A percentile compares a stretch with the other conserved stretches of the same genome.
Evolutionary conservation across 2,888 invertebrate genomes (phyloP).

Genomic region (Epiblema foenella): DNA sequence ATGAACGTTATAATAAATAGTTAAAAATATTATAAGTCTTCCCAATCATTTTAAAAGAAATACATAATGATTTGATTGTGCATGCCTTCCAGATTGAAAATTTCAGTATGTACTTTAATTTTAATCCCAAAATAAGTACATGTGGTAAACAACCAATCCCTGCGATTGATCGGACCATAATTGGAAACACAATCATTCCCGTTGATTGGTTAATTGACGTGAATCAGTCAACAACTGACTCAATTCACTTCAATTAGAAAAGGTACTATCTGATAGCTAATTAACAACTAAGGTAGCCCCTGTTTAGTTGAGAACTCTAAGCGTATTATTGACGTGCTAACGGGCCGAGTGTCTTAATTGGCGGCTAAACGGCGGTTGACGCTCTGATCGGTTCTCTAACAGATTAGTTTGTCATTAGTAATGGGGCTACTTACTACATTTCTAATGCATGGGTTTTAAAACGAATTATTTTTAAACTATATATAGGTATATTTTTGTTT

Average conservation of each 20-base stretch:
- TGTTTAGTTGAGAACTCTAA: not conserved
- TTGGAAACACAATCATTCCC: slow-evolving; percentile 43
- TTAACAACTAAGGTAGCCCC: not conserved
- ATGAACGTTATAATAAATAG: not conserved
- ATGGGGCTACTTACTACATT: slow-evolving; percentile 21
- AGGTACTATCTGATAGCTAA: not conserved
- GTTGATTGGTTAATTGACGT: slow-evolving; percentile 63
- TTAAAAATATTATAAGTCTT: too few relatives aligned
- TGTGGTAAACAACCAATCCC: slow-evolving; percentile 21
- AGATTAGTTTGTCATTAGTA: slow-evolving; percentile 29
- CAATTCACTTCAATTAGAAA: not conserved
- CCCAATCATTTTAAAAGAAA: too few relatives aligned
- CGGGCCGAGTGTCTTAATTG: slow-evolving; percentile 36
- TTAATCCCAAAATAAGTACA: not conserved
- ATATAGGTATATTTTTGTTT: too few relatives aligned
- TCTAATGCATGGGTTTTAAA: slow-evolving; percentile 16
- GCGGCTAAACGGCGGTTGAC: slow-evolving; percentile 35
- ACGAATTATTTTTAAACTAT: not conserved
- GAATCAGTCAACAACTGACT: slow-evolving; percentile 58
- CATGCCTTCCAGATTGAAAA: not conserved
- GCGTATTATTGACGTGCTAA: slow-evolving; percentile 38
- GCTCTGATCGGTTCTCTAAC: slow-evolving; percentile 30
- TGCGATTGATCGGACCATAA: slow-evolving; percentile 15
- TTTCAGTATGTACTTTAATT: not conserved
- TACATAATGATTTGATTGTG: not conserved